Base-by-base conservation (phyloP, 1,140 invertebrate species). In the Rhopalosiphum padi region DNA sequence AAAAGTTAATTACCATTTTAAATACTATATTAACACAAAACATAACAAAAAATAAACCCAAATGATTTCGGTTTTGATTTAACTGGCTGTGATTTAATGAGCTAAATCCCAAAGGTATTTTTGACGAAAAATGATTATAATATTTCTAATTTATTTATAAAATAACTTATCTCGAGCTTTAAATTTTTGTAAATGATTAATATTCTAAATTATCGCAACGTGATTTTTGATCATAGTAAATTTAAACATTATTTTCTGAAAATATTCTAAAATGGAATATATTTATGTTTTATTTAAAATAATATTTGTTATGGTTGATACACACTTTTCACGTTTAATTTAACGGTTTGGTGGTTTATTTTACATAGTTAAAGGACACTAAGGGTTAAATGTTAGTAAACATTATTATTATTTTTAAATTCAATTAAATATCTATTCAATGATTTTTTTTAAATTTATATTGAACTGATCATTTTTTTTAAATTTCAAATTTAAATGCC, bases 31-130 rank as follows among this genome's bases (percentile, higher is more conserved):
- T 46, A 25, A n/a, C 85, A 48, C 11, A 35, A 30, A 60, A 6
- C 55, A 46, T n/a, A 23, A 91, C 90, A 11, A 43, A 90, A 90
- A 82, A 51, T 21, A 83, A 51, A 83, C 43, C 68, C 68, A 37
- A 92, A 82, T 35, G 18, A 46, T 91, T 91, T 77, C 53, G 51
- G 23, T 48, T 92, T 92, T 51, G 5, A 92, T 77, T 68, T 82
- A 83, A 82, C 51, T 83, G 90, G 48, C 90, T 92, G 90, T 92
- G 68, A 92, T 82, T 37, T 92, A 41, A 92, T 83, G 68, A 92
- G 90, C 68, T 92, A 92, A 82, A 91, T 83, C 90, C 90, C 90
- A 91, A 92, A 92, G 43, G 90, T 68, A 60, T 90, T 46, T 90
- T 90, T 60, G 55, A 90, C 43, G 41, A 68, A 90, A 90, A 37